These are phyloP conservation scores for Zapus hudsonius DNA, from an alignment of 2,113 vertebrate genomes.

Conservation along the genomic window DNA sequence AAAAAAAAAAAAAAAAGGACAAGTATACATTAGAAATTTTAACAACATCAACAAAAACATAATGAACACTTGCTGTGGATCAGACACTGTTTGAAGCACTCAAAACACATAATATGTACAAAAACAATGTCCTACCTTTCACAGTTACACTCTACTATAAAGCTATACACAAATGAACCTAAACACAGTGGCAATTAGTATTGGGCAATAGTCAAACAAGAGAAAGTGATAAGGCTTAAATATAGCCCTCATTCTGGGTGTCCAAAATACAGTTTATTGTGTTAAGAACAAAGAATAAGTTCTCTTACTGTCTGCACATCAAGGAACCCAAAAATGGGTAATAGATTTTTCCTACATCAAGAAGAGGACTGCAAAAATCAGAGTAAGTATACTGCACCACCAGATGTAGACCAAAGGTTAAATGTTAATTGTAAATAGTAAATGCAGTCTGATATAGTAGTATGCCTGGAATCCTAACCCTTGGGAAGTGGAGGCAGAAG, in stretches of 20 bases:
- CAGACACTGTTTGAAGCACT: slow-evolving; percentile 1
- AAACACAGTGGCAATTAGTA: background rate
- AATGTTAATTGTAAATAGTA: slow-evolving; percentile 32
- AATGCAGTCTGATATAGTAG: background rate
- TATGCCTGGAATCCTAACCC: no score
- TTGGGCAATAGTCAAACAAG: slow-evolving; percentile 56
- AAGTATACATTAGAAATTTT: background rate
- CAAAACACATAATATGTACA: background rate
- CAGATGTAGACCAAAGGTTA: background rate
- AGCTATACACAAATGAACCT: slow-evolving; percentile 21
- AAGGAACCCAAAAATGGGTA: slow-evolving; percentile 32
- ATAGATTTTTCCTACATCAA: slow-evolving; percentile 38
- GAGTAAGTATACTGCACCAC: background rate
- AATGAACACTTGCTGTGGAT: slow-evolving; percentile 7
- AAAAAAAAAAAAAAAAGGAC: background rate
- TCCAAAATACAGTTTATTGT: slow-evolving; percentile 40
- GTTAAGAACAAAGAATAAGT: background rate
- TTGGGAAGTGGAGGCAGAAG: no score
- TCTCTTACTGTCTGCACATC: slow-evolving; percentile 8
- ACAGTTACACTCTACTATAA: slow-evolving; percentile 12
- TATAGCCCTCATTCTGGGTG: background rate
- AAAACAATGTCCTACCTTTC: slow-evolving; percentile 23
- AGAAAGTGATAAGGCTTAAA: slow-evolving; percentile 41
- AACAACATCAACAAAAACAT: slow-evolving; percentile 27
- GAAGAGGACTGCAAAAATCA: slow-evolving; percentile 4